Percentiles rank a stretch among this genome's conserved stretches.
phyloP scores from a whole-genome alignment of 1,140 invertebrate genomes.

The Zaprionus capensis region DNA sequence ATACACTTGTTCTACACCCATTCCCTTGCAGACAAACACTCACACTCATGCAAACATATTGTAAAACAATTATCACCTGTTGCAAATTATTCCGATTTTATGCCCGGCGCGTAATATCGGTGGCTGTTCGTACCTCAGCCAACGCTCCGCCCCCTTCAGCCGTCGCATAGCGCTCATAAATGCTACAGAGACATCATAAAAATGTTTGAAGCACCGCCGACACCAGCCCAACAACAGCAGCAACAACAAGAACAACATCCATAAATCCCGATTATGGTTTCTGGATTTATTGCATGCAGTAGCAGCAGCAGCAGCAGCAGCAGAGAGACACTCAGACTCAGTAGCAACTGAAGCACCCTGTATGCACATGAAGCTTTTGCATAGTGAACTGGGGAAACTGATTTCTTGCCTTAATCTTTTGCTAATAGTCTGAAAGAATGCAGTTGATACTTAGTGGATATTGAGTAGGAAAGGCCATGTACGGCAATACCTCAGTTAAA shows the following conservation, averaged over 20 bases:
- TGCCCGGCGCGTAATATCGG: slow-evolving; percentile 76
- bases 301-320: background rate
- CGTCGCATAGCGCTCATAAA: slow-evolving; percentile 61
- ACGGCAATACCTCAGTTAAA: no score
- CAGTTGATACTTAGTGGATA: no score
- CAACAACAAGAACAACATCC: slow-evolving; percentile 57
- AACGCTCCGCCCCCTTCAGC: slow-evolving; percentile 5
- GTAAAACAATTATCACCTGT: slow-evolving; percentile 83
- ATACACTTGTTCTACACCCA: slow-evolving; percentile 9
- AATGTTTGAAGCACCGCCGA: slow-evolving; percentile 78
- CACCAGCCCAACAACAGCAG: slow-evolving; percentile 41
- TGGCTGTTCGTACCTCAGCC: slow-evolving; percentile 61
- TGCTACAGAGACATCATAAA: slow-evolving; percentile 83
- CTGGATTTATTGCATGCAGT: slow-evolving; percentile 73
- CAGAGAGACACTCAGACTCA: slow-evolving; percentile 29
- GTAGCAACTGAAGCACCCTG: slow-evolving; percentile 26
- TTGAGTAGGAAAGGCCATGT: no score
- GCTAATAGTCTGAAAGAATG: background rate
- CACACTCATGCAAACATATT: slow-evolving; percentile 58
- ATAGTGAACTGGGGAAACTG: background rate
- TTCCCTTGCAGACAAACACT: slow-evolving; percentile 29
- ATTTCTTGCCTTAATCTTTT: background rate
- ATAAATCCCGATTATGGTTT: slow-evolving; percentile 83
- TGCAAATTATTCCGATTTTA: slow-evolving; percentile 81
- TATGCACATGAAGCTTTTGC: background rate